Evolutionary conservation across 2,797 vertebrate genomes (phyloP).

Genomic region (Sebastolobus alascanus): DNA sequence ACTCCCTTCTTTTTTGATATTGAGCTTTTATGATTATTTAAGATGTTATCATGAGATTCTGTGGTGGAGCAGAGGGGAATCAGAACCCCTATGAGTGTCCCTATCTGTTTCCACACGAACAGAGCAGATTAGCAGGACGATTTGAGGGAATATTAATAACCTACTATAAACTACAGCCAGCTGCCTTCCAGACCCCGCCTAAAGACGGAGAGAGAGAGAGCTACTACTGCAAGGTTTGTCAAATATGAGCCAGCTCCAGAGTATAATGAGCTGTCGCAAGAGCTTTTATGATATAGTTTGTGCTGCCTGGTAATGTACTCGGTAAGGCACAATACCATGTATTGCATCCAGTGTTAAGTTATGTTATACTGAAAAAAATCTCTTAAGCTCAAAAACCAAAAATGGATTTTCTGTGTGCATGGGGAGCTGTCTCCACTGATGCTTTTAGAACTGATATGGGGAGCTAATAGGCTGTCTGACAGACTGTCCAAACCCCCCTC

Average conservation of each 20-base stretch:
- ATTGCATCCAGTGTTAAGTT: conserved; percentile 9
- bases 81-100: background rate
- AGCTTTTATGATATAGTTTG: conserved; percentile 5
- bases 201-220: conserved; percentile 2
- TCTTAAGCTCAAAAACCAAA: no score
- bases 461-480: background rate
- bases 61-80: conserved; percentile 18
- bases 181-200: conserved; percentile 10
- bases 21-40: background rate
- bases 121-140: conserved; percentile 51
- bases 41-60: conserved; percentile 13
- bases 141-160: conserved; percentile 52
- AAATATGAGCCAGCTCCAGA: background rate
- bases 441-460: background rate
- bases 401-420: background rate
- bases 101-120: conserved; percentile 40
- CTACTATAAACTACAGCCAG: conserved; percentile 29
- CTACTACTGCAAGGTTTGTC: background rate
- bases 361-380: background rate
- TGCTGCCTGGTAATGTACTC: background rate
- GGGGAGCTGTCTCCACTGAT: background rate
- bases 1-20: background rate
- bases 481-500: no score
- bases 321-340: background rate
- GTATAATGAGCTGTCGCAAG: conserved; percentile 1